These are phyloP conservation scores for Lamellibrachia columna DNA, from an alignment of 2,888 invertebrate species.

Conservation along the genomic window DNA sequence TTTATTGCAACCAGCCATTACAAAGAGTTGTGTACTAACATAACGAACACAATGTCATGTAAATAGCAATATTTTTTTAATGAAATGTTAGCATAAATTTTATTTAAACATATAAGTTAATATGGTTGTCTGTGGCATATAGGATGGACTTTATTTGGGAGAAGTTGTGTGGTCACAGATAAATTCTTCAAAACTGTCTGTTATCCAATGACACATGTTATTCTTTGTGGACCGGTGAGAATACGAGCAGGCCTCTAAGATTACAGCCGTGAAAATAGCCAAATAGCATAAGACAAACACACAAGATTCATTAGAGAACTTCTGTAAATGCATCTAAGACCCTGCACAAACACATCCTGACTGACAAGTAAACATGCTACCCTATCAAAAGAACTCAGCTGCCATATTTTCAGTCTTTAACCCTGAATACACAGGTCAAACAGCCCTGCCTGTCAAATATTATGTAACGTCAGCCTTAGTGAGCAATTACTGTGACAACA, in stretches of 20 bases:
- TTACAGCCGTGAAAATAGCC: not conserved
- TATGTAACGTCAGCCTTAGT: not conserved
- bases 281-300: not conserved
- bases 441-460: not conserved
- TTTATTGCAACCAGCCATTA: too few relatives aligned
- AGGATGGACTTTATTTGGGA: too few relatives aligned
- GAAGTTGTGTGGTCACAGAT: too few relatives aligned
- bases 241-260: not conserved
- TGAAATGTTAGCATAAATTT: too few relatives aligned
- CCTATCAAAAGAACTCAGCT: not conserved
- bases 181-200: too few relatives aligned
- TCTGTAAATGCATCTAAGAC: not conserved
- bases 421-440: not conserved
- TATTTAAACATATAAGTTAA: too few relatives aligned
- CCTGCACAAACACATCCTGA: not conserved
- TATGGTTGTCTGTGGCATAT: too few relatives aligned
- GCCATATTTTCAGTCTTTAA: not conserved
- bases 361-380: not conserved
- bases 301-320: not conserved
- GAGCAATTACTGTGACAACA: slow-evolving; percentile 16
- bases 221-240: too few relatives aligned
- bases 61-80: too few relatives aligned
- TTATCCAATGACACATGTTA: too few relatives aligned
- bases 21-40: too few relatives aligned
- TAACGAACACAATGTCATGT: too few relatives aligned